A percentile compares a stretch with the other conserved stretches of the same genome.
Conservation (phyloP, 2,888 invertebrate species). For the Synergus umbraculus region DNA sequence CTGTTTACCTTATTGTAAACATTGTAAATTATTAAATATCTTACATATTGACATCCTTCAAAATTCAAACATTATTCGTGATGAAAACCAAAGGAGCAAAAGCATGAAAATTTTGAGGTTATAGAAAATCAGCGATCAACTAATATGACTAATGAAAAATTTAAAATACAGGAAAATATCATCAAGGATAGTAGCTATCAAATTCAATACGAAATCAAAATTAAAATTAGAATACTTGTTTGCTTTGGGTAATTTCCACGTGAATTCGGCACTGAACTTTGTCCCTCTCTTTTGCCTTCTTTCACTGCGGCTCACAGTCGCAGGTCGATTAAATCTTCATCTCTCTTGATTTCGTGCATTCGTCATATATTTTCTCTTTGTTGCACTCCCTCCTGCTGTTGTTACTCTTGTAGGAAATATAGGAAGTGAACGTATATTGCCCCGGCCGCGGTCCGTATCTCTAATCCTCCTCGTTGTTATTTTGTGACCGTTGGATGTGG, state of each 20-base stretch:
- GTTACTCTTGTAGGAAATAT: background rate
- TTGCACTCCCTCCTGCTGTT: background rate
- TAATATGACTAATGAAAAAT: background rate
- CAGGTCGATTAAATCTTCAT: background rate
- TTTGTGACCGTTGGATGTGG: too few species aligned
- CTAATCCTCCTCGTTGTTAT: too few species aligned
- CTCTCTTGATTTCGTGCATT: background rate
- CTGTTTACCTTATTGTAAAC: conserved; percentile 64
- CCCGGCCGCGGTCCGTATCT: background rate
- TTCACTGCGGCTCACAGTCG: background rate
- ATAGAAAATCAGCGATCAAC: background rate
- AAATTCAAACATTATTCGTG: too few species aligned
- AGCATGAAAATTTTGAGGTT: background rate
- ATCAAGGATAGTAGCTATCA: background rate
- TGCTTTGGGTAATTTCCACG: background rate
- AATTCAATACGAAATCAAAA: background rate
- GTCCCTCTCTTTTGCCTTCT: background rate
- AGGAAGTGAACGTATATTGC: background rate
- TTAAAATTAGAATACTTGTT: conserved; percentile 1
- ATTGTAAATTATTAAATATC: conserved; percentile 77
- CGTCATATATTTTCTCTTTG: background rate
- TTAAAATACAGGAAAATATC: background rate
- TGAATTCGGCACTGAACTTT: background rate
- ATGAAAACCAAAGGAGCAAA: background rate
- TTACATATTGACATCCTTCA: conserved; percentile 65